Percentiles rank a stretch among this genome's conserved stretches.
phyloP scores from a whole-genome alignment of 2,888 invertebrate genomes.

The Ecliptopera silaceata region DNA sequence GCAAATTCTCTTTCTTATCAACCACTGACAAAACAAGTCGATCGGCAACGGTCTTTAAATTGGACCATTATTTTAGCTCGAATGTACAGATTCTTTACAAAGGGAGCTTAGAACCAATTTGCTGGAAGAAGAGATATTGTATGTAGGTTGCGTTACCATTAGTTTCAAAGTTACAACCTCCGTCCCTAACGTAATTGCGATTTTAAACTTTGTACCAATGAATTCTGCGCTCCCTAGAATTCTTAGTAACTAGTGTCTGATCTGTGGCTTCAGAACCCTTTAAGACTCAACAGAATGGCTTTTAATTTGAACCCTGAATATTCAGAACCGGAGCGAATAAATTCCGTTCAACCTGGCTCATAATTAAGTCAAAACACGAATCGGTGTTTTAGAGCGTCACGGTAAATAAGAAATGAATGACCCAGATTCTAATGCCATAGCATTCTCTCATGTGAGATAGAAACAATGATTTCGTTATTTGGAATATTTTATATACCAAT shows the following conservation, averaged over 20 bases:
- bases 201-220: conserved; percentile 24
- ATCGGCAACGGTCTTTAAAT: neutral
- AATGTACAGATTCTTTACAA: conserved; percentile 1
- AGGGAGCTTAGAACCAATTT: conserved; percentile 11
- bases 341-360: conserved; percentile 13
- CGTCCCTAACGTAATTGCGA: conserved; percentile 25
- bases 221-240: conserved; percentile 17
- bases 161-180: conserved; percentile 22
- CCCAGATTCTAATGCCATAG: conserved; percentile 9
- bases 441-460: neutral
- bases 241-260: conserved; percentile 8
- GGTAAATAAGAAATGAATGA: conserved; percentile 16
- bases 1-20: conserved; percentile 9
- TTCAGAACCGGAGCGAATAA: conserved; percentile 19
- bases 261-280: conserved; percentile 17
- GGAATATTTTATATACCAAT: neutral
- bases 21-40: conserved; percentile 3
- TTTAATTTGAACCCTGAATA: conserved; percentile 26
- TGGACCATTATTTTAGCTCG: neutral
- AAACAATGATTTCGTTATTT: neutral
- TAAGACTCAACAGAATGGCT: conserved; percentile 23
- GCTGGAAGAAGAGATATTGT: conserved; percentile 12
- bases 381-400: conserved; percentile 8
- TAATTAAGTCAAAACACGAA: conserved; percentile 19
- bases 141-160: conserved; percentile 25